Conservation (phyloP, 2,113 vertebrate species). For the Lagenorhynchus albirostris region DNA sequence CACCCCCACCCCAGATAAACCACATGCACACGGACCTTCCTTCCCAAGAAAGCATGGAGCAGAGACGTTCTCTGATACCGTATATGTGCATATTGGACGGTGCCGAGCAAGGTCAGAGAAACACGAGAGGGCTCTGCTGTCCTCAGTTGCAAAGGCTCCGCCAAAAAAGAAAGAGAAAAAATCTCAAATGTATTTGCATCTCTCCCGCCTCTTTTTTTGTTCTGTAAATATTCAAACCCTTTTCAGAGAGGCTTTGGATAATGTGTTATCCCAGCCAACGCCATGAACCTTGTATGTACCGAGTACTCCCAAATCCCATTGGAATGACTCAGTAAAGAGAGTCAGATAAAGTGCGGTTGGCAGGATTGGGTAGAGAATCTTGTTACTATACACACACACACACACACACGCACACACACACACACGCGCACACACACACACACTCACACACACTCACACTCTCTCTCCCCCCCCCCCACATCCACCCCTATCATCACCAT, state of each 20-base stretch:
- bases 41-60: neutral
- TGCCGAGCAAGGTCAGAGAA: constrained; percentile 50
- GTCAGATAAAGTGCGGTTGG: neutral
- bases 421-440: neutral
- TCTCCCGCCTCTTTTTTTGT: constrained; percentile 14
- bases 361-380: neutral
- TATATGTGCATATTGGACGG: neutral
- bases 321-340: constrained; percentile 13
- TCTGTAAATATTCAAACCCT: constrained; percentile 72
- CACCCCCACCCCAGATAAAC: neutral
- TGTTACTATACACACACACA: neutral
- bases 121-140: constrained; percentile 53
- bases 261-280: constrained; percentile 60
- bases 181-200: constrained; percentile 16
- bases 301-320: neutral
- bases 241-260: constrained; percentile 70
- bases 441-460: too few species aligned
- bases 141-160: constrained; percentile 65
- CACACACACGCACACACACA: neutral
- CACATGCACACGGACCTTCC: neutral
- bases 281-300: constrained; percentile 48
- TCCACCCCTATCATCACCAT: neutral
- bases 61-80: neutral
- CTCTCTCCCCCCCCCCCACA: too few species aligned
- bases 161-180: constrained; percentile 47